A percentile compares a stretch with the other conserved stretches of the same genome.
Evolutionary conservation across 2,797 vertebrate genomes (phyloP).

Genomic region (Tiaroga cobitis): DNA sequence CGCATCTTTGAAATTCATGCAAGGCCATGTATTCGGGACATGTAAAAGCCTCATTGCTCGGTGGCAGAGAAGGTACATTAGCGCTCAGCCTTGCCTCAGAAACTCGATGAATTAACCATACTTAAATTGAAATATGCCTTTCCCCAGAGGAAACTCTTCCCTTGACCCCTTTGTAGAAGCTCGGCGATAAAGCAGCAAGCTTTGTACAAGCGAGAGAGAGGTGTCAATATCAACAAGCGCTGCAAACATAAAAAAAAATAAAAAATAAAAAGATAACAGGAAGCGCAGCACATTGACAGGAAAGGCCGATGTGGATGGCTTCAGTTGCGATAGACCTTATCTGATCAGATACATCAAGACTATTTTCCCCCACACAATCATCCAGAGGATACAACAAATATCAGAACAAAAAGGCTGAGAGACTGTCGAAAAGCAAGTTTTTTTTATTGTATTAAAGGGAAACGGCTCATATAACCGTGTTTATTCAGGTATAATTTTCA

Average conservation of each 20-base stretch:
- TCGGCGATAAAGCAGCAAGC: conserved; percentile 37
- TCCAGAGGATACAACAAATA: conserved; percentile 33
- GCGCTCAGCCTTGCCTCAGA: neutral
- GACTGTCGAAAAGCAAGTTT: conserved; percentile 1
- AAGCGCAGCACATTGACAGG: conserved; percentile 45
- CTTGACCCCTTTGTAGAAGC: conserved; percentile 47
- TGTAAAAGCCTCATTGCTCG: neutral
- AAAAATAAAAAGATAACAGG: conserved; percentile 44
- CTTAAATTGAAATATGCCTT: conserved; percentile 41
- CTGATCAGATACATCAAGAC: conserved; percentile 47
- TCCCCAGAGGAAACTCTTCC: conserved; percentile 22
- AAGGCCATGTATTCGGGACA: conserved; percentile 13
- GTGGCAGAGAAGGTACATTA: conserved; percentile 17
- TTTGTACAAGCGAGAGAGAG: conserved; percentile 3
- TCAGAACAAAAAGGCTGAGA: neutral
- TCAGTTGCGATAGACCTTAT: conserved; percentile 49
- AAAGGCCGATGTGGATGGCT: conserved; percentile 40
- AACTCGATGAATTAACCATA: conserved; percentile 28
- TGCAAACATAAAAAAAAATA: conserved; percentile 11
- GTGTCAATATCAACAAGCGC: conserved; percentile 50
- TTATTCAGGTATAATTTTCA: conserved; percentile 26
- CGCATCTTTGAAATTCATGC: neutral
- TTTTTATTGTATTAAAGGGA: neutral
- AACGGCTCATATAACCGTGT: neutral
- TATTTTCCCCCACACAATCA: conserved; percentile 25